A percentile compares a stretch with the other conserved stretches of the same genome.
phyloP scores from a whole-genome alignment of 2,888 invertebrate genomes.

The Ischnura elegans region DNA sequence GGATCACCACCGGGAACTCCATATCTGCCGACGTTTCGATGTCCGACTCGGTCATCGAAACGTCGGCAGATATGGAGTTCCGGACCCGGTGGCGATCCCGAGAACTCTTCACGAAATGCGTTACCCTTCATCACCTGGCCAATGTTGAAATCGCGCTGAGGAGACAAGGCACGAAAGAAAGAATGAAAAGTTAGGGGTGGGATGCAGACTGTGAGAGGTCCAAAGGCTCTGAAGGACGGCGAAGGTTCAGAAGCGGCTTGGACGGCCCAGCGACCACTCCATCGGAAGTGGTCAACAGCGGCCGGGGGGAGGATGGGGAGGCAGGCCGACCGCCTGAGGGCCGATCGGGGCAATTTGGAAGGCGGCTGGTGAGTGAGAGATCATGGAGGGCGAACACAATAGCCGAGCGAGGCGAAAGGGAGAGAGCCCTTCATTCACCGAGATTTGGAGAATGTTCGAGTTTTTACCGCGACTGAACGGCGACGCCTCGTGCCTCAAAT shows the following conservation, averaged over 20 bases:
- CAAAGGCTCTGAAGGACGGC: neutral
- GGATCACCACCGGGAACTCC: too few species aligned
- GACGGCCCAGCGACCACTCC: neutral
- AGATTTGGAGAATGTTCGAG: too few species aligned
- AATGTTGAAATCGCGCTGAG: too few species aligned
- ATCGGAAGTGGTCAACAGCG: constrained; percentile 19
- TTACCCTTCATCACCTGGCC: too few species aligned
- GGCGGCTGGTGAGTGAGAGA: neutral
- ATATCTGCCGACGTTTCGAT: too few species aligned
- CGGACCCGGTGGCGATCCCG: too few species aligned
- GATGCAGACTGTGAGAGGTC: neutral
- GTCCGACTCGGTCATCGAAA: too few species aligned
- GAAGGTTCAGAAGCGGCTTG: neutral
- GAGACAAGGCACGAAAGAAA: too few species aligned
- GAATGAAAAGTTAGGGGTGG: neutral
- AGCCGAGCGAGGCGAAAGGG: neutral
- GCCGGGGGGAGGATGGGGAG: neutral
- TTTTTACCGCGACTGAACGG: too few species aligned
- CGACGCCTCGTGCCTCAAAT: too few species aligned
- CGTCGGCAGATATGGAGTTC: too few species aligned
- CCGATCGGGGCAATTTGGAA: neutral
- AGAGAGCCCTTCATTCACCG: neutral
- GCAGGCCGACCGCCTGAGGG: neutral
- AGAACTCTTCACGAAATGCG: too few species aligned
- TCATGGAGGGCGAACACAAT: neutral